Base-by-base conservation (phyloP, 2,113 vertebrate species). In the Syrmaticus mikado region DNA sequence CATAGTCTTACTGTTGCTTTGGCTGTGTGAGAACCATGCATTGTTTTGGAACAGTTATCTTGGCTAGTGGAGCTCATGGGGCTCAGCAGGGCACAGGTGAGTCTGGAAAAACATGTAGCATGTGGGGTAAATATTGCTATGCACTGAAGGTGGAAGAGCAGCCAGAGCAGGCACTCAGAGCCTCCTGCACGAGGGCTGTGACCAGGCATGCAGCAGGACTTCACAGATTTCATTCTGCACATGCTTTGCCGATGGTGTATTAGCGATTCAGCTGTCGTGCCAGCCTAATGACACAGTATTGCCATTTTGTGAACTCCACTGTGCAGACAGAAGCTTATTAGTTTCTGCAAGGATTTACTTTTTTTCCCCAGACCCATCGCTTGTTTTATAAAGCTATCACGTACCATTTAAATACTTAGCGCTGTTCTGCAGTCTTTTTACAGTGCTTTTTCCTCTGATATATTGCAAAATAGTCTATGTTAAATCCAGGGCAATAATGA, bases 201-300 rank as follows among this genome's bases (percentile, higher is more conserved):
- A 38, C 28, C 14, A 27, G 17, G 45, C 8, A 8, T 0, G 1
- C 18, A 52, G 82, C 76, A 72, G 57, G 38, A 48, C 58, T 46
- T 55, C 67, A 13, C 14, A 18, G 50, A 1, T n/a, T 27, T 21
- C 17, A 8, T 27, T 45, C 78, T 76, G 57, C 46, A 4, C 2
- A 0, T 21, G 70, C 52, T 61, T 82, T 61, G 48, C 66, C 48
- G 38, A 3, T 25, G 65, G 8, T 30, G 6, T 22, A 5, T 85
- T 66, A 66, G 58, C 15, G 74, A 92, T 93, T 77, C 89, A 50
- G 78, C 78, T 82, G 53, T 27, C 0, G 10, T 89, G 75, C 84
- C 78, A 92, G 67, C 81, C 94, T 79, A 48, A 93, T 80, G 94
- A 66, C 87, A 58, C 50, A 41, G 14, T n/a, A 76, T 91, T 96